phyloP scores from a whole-genome alignment of 1,140 invertebrate species.

The Tenebrio molitor region DNA sequence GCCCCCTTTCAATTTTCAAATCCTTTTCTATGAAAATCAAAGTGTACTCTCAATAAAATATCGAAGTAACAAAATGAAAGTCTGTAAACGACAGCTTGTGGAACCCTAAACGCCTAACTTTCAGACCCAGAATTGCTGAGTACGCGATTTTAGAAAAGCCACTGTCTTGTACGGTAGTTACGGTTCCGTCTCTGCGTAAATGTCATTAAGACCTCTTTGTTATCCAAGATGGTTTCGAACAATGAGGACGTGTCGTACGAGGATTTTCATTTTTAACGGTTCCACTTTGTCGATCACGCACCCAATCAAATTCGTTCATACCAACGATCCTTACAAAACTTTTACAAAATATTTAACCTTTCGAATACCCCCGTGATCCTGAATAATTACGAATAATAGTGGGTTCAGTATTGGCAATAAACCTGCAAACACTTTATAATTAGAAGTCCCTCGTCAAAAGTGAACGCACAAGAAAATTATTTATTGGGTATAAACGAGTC shows the following conservation, averaged over 20 bases:
- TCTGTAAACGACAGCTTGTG: slow-evolving; percentile 32
- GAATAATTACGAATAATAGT: too few species aligned
- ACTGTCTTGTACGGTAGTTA: slow-evolving; percentile 34
- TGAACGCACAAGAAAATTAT: slow-evolving; percentile 12
- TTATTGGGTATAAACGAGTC: background rate
- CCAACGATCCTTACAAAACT: too few species aligned
- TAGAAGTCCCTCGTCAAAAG: background rate
- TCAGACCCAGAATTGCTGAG: slow-evolving; percentile 19
- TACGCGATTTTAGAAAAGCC: slow-evolving; percentile 37
- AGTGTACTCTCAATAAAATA: slow-evolving; percentile 34
- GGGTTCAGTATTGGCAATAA: too few species aligned
- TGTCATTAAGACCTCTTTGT: slow-evolving; percentile 33
- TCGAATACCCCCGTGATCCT: too few species aligned
- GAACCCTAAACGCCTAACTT: slow-evolving; percentile 22
- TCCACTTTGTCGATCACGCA: background rate
- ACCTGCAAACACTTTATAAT: too few species aligned
- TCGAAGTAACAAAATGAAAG: slow-evolving; percentile 36
- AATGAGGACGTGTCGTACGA: slow-evolving; percentile 15
- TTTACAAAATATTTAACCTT: too few species aligned
- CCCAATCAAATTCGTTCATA: too few species aligned
- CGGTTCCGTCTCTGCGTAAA: slow-evolving; percentile 23
- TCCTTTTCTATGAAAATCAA: slow-evolving; percentile 33
- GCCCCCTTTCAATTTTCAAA: slow-evolving; percentile 5
- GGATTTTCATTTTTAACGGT: slow-evolving; percentile 12
- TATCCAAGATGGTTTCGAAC: slow-evolving; percentile 32